Evolutionary conservation across 1,140 invertebrate genomes (phyloP).

Genomic region (Cyclina sinensis): DNA sequence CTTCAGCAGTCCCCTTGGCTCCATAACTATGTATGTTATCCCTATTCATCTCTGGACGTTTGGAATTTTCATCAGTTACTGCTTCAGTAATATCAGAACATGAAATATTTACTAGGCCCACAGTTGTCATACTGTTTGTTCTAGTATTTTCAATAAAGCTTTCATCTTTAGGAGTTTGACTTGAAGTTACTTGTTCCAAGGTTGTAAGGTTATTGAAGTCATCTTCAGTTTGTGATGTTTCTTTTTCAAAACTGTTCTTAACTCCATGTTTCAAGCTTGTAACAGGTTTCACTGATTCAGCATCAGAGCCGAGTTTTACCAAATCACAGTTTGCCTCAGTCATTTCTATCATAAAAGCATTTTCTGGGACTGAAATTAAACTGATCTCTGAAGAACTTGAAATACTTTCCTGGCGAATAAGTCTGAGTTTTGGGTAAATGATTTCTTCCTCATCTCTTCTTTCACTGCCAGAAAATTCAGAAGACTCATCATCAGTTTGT

Average conservation of each 20-base stretch:
- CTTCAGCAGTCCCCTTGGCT: not conserved
- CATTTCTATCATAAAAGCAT: not conserved
- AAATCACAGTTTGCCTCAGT: not conserved
- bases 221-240: no score
- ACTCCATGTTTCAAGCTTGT: not conserved
- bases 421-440: not conserved
- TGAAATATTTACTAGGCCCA: no score
- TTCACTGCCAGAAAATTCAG: not conserved
- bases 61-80: no score
- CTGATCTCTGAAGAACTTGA: slow-evolving; percentile 7
- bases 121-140: no score
- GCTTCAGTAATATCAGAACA: no score
- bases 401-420: not conserved
- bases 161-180: no score
- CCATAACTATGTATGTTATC: no score
- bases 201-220: no score
- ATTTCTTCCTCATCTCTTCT: not conserved
- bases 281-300: not conserved
- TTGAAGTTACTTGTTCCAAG: no score
- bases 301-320: not conserved
- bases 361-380: slow-evolving; percentile 6
- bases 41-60: no score
- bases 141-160: no score
- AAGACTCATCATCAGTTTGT: not conserved
- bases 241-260: not conserved